Conservation (phyloP, 2,888 invertebrate species). For the Acheta domesticus region DNA sequence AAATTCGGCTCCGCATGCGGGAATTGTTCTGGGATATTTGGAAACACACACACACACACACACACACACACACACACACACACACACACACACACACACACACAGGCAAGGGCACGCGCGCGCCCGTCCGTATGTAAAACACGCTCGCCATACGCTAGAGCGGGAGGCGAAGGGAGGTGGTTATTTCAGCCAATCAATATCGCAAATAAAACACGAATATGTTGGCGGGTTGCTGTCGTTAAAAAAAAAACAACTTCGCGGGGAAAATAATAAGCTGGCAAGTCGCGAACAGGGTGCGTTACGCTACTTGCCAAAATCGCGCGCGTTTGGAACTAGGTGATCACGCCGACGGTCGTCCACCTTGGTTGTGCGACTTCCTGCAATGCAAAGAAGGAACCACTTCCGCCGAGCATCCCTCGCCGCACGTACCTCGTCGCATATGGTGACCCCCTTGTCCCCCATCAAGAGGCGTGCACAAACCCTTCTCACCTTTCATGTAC, state of each 20-base stretch:
- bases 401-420: fast-evolving
- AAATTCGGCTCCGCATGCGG: not conserved
- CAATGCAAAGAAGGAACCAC: no score
- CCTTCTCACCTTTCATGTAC: no score
- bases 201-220: not conserved
- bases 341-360: no score
- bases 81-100: not conserved
- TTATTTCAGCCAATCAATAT: constrained; percentile 1
- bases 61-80: not conserved
- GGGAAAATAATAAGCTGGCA: no score
- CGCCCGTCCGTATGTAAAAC: not conserved
- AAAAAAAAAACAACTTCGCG: not conserved
- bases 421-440: no score
- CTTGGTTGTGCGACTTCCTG: no score
- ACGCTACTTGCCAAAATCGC: no score
- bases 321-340: no score
- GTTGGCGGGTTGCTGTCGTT: not conserved
- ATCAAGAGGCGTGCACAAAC: no score
- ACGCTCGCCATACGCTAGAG: not conserved
- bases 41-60: not conserved
- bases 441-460: no score
- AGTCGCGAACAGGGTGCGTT: no score
- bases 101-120: not conserved
- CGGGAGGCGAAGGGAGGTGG: not conserved
- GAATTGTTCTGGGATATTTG: not conserved